Conservation (phyloP, 2,797 vertebrate genomes). For the Cyclopterus lumpus region DNA sequence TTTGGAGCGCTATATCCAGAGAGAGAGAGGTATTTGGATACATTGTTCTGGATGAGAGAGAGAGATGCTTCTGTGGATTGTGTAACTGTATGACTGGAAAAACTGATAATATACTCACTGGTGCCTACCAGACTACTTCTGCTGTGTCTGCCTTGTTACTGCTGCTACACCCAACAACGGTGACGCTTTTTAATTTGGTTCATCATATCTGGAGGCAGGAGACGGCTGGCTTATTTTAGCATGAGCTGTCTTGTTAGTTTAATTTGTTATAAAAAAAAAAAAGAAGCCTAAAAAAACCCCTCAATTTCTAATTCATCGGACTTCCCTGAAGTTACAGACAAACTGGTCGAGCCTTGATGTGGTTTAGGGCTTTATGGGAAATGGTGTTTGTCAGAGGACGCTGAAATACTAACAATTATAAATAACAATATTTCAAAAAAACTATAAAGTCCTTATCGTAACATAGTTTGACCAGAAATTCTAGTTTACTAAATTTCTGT, state of each 20-base stretch:
- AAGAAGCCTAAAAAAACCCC: neutral
- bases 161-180: constrained; percentile 8
- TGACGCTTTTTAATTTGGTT: neutral
- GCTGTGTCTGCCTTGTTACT: constrained; percentile 70
- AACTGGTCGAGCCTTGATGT: neutral
- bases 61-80: constrained; percentile 73
- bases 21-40: constrained; percentile 57
- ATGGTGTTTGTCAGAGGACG: neutral
- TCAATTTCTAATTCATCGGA: neutral
- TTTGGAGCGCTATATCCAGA: constrained; percentile 54
- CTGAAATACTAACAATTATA: neutral
- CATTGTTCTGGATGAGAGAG: constrained; percentile 65
- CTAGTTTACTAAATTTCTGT: neutral
- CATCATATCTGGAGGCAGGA: neutral
- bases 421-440: constrained; percentile 1
- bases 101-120: constrained; percentile 80
- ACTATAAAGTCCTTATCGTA: neutral
- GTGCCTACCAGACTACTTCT: constrained; percentile 75
- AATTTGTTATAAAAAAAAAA: neutral
- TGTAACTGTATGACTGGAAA: constrained; percentile 79
- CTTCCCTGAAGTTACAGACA: neutral
- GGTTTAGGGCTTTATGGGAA: neutral
- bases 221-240: neutral
- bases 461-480: neutral
- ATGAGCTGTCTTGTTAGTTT: neutral